Evolutionary conservation across 2,113 vertebrate species (phyloP).

Genomic region (Brachyistius frenatus): DNA sequence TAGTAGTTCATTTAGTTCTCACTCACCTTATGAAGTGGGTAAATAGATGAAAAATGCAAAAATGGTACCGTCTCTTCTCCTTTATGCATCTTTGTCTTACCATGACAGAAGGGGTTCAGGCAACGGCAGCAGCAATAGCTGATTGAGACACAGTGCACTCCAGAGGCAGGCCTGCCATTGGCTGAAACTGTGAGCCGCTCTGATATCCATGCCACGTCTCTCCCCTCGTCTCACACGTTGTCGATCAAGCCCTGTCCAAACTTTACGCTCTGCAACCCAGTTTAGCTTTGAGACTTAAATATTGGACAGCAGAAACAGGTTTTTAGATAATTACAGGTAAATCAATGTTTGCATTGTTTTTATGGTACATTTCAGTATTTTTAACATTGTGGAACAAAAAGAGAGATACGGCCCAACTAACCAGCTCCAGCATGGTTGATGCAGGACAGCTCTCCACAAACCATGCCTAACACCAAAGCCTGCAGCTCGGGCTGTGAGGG

Average conservation of each 20-base stretch:
- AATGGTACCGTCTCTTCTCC: background rate
- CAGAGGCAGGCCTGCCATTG: conserved; percentile 96
- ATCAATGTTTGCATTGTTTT: background rate
- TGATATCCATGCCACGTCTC: conserved; percentile 81
- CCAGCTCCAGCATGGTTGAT: conserved; percentile 57
- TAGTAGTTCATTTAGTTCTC: too few relatives aligned
- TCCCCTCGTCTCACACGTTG: conserved; percentile 71
- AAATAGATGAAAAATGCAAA: too few relatives aligned
- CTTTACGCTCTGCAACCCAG: conserved; percentile 59
- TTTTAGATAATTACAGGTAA: background rate
- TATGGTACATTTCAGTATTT: background rate
- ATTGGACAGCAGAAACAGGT: background rate
- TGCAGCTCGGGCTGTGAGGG: conserved; percentile 66
- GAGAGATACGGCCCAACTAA: conserved; percentile 31
- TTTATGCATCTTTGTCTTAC: conserved; percentile 77
- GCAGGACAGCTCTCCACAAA: conserved; percentile 76
- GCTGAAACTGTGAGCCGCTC: conserved; percentile 88
- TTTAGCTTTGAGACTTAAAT: conserved; percentile 49
- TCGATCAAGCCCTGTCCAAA: conserved; percentile 50
- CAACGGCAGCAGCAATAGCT: conserved; percentile 88
- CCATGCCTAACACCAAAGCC: conserved; percentile 77
- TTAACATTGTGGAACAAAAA: background rate
- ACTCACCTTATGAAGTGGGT: too few relatives aligned
- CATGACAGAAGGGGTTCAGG: conserved; percentile 86
- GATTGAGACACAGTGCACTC: conserved; percentile 90